Base-by-base conservation (phyloP, 2,888 invertebrate species). In the Drosophila limbata region DNA sequence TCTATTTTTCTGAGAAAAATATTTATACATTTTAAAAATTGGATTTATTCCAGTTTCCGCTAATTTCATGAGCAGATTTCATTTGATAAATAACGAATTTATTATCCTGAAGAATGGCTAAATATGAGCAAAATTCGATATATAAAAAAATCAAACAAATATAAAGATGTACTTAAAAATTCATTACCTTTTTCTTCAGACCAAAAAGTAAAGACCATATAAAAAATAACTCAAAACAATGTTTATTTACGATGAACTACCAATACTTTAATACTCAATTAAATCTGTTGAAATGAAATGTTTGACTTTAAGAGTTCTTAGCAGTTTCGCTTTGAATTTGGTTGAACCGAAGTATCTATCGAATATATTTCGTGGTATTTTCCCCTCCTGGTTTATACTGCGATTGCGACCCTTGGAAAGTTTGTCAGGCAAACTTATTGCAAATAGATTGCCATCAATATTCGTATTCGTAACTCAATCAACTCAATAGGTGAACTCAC, bases 401-500 rank as follows among this genome's bases (percentile, higher is more conserved):
- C 11, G 35, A 9, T 19, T 51, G 51, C 39, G 25, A 39, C 28
- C 2, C n/a, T 13, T 17, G n/a, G 8, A 10, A 25, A 52, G 15
- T 50, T 50, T 21, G 6, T 44, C 19, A 44, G 10, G 33, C 28
- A 57, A 48, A 17, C 28, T 28, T 5, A 37, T 37, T 25, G 21
- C 21, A 52, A 37, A 39, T 15, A 40, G n/a, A 37, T 51, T 57
- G 47, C 28, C 35, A 44, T 55, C 31, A 61, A 25, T 17, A 37
- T 37, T 37, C 42, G 48, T 17, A 37, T 37, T 37, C 42, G 48
- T 48, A 15, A 47, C 3, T 31, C 35, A 35, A 55, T 33, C 50
- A 44, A 56, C 15, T 33, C 45, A 44, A 56, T 21, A 40, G 25
- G 33, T n/a, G n/a, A 40, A 88, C 88, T 90, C 74, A 92, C 92